These are phyloP conservation scores for Pachycephala philippinensis DNA, from an alignment of 2,113 vertebrate species.

Conservation along the genomic window DNA sequence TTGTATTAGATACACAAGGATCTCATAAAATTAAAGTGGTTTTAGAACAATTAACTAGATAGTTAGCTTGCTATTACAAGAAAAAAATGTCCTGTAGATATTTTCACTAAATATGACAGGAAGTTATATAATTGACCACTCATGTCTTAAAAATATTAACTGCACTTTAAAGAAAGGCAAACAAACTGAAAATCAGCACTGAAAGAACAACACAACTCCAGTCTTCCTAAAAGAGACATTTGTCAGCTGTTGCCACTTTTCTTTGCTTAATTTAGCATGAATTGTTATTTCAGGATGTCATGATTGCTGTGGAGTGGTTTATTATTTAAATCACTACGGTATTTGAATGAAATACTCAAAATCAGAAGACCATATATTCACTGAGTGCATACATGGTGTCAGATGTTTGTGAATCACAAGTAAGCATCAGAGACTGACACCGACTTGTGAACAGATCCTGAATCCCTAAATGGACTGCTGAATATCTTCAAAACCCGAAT, in stretches of 20 bases:
- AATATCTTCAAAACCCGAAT: background rate
- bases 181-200: background rate
- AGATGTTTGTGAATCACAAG: slow-evolving; percentile 18
- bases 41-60: background rate
- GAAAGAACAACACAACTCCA: background rate
- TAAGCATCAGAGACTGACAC: background rate
- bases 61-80: background rate
- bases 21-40: background rate
- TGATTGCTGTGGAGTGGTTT: slow-evolving; percentile 50
- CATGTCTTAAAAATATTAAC: background rate
- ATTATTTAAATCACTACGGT: slow-evolving; percentile 38
- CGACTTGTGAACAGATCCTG: background rate
- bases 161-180: background rate
- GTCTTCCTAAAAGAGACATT: slow-evolving; percentile 19
- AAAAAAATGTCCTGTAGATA: background rate
- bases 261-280: slow-evolving; percentile 45
- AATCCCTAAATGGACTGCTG: background rate
- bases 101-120: background rate
- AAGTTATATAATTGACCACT: background rate
- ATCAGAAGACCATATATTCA: background rate
- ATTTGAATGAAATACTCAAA: slow-evolving; percentile 27
- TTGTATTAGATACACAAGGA: background rate
- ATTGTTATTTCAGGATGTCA: slow-evolving; percentile 56
- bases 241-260: slow-evolving; percentile 61
- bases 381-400: background rate